Percentiles rank a stretch among this genome's conserved stretches.
Evolutionary conservation across 2,797 vertebrate species (phyloP).

Genomic region (Urocyon cinereoargenteus): DNA sequence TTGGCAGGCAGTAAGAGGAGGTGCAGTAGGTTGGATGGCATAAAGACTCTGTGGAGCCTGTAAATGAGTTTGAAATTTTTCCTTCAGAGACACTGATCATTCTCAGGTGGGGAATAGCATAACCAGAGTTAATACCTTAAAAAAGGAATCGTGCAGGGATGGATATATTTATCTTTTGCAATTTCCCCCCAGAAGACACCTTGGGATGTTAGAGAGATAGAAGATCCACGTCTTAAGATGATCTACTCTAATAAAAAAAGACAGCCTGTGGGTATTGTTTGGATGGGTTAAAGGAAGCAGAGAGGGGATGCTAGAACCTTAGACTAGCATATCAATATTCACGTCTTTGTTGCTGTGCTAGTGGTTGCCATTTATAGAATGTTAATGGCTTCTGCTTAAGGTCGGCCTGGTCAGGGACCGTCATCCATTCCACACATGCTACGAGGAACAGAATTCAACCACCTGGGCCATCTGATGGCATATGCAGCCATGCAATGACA

Average conservation of each 20-base stretch:
- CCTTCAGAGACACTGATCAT: neutral
- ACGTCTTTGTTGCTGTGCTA: neutral
- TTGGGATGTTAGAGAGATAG: neutral
- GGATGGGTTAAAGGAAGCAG: neutral
- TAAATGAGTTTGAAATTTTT: neutral
- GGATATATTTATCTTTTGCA: constrained; percentile 24
- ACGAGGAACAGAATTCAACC: neutral
- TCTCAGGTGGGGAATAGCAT: neutral
- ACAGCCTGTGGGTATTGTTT: neutral
- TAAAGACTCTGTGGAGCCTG: neutral
- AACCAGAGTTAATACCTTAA: neutral
- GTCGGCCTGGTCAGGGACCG: neutral
- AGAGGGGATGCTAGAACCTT: neutral
- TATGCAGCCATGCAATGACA: neutral
- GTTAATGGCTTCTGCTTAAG: constrained; percentile 38
- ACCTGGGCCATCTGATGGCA: neutral
- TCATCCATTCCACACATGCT: neutral
- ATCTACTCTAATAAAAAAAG: constrained; percentile 29
- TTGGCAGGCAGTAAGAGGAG: neutral
- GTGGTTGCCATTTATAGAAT: constrained; percentile 2
- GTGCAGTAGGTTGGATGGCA: neutral
- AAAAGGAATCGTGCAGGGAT: neutral
- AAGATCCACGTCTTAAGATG: neutral
- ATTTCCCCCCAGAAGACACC: neutral
- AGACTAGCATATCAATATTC: neutral